Evolutionary conservation across 2,797 vertebrate genomes (phyloP).

Genomic region (Acrocephalus scirpaceus): DNA sequence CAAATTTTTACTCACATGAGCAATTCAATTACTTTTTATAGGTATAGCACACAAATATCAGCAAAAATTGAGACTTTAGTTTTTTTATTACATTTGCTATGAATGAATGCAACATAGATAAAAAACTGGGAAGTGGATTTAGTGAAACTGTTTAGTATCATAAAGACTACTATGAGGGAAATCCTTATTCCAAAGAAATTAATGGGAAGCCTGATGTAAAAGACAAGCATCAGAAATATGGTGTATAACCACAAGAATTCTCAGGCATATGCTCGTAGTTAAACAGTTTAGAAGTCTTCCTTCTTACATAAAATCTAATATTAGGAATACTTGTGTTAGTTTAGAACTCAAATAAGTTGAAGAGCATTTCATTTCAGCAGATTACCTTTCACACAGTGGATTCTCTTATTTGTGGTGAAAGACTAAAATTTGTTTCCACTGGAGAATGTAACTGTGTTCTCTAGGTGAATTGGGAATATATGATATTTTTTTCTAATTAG

Average conservation of each 20-base stretch:
- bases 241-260: slow-evolving; percentile 62
- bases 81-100: not conserved
- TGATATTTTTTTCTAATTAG: slow-evolving; percentile 29
- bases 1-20: not conserved
- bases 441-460: not conserved
- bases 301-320: slow-evolving; percentile 55
- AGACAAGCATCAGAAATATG: slow-evolving; percentile 41
- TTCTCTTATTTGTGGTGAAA: slow-evolving; percentile 5
- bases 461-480: not conserved
- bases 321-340: slow-evolving; percentile 46
- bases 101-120: not conserved
- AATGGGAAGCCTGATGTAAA: slow-evolving; percentile 20
- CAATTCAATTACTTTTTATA: slow-evolving; percentile 10
- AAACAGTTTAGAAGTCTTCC: slow-evolving; percentile 34
- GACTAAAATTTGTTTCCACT: slow-evolving; percentile 33
- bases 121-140: not conserved
- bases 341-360: slow-evolving; percentile 22
- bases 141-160: not conserved
- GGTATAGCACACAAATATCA: not conserved
- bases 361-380: slow-evolving; percentile 2
- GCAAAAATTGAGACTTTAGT: not conserved
- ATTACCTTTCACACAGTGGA: not conserved
- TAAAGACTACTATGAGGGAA: not conserved
- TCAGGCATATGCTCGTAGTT: slow-evolving; percentile 45
- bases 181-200: slow-evolving; percentile 17